Conservation (phyloP, 2,113 vertebrate species). For the Amphiprion ocellaris region DNA sequence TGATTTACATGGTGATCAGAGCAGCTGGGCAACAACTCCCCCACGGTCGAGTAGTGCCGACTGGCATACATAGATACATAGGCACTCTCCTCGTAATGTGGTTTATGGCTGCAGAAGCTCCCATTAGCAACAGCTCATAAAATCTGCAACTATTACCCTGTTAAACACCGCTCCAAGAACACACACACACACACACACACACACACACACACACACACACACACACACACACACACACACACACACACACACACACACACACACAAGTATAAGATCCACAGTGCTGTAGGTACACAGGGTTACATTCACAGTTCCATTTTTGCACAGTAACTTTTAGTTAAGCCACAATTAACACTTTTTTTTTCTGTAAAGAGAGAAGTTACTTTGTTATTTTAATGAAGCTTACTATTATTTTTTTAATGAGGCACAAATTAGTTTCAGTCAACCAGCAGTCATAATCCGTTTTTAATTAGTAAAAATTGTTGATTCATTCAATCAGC, state of each 20-base stretch:
- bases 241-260: neutral
- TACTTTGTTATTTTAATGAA: too few relatives aligned
- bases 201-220: neutral
- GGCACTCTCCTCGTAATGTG: constrained; percentile 42
- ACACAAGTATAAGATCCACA: constrained; percentile 1
- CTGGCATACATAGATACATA: constrained; percentile 33
- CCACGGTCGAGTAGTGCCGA: constrained; percentile 30
- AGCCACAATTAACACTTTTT: neutral
- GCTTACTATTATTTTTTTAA: too few relatives aligned
- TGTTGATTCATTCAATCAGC: too few relatives aligned
- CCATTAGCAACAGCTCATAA: constrained; percentile 81
- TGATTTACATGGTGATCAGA: constrained; percentile 76
- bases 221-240: neutral
- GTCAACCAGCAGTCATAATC: too few relatives aligned
- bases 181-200: neutral
- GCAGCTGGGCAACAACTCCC: constrained; percentile 55
- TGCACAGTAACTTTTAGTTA: neutral
- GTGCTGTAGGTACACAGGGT: neutral
- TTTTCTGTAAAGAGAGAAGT: neutral
- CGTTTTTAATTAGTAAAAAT: too few relatives aligned
- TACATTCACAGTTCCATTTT: neutral
- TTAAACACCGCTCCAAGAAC: constrained; percentile 66
- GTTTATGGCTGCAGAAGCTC: constrained; percentile 74
- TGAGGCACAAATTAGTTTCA: too few relatives aligned
- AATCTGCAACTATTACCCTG: constrained; percentile 61